Base-by-base conservation (phyloP, 2,113 vertebrate species). In the Scatophagus argus region DNA sequence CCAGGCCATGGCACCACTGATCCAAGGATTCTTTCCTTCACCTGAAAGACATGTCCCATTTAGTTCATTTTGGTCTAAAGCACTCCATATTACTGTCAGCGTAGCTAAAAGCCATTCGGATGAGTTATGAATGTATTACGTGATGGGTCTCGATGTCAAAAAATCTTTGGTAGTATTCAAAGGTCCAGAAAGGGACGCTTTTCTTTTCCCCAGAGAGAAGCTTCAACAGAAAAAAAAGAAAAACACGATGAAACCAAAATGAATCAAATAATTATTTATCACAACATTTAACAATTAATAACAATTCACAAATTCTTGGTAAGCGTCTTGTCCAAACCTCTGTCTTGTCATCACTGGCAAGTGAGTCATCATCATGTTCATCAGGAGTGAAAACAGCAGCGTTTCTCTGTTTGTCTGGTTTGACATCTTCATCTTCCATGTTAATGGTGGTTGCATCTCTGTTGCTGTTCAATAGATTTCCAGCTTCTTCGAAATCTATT, bases 101-200 rank as follows among this genome's bases (percentile, higher is more conserved):
- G 8, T 21, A 8, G 1, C 21, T 17, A 61, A 79, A n/a, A 43
- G 16, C 56, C 16, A 56, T 5, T 55, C 5, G 49, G 78, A 56
- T 5, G 7, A 23, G 16, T n/a, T 25, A 12, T 43, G 46, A 64
- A 70, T n/a, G 25, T 39, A 68, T 73, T 93, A 99, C 98, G 93
- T 99, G 97, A 84, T 95, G 92, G 0, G 97, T 98, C 74, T 99
- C 98, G 65, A 99, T 95, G 81, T 99, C 96, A 10, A 99, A 99
- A 88, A 98, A 98, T 0, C 88, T 95, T 85, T 99, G 98, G 84
- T 99, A 99, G 89, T 98, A 99, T 23, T 99, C 98, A 91, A 99
- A 98, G 0, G 98, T 97, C 98, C 98, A 99, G 93, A 99, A 99
- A 39, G 98, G 96, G 36, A 94, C 94, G 86, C 87, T 96, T 94